Base-by-base conservation (phyloP, 2,797 vertebrate genomes). In the Coccyzus lansbergi region DNA sequence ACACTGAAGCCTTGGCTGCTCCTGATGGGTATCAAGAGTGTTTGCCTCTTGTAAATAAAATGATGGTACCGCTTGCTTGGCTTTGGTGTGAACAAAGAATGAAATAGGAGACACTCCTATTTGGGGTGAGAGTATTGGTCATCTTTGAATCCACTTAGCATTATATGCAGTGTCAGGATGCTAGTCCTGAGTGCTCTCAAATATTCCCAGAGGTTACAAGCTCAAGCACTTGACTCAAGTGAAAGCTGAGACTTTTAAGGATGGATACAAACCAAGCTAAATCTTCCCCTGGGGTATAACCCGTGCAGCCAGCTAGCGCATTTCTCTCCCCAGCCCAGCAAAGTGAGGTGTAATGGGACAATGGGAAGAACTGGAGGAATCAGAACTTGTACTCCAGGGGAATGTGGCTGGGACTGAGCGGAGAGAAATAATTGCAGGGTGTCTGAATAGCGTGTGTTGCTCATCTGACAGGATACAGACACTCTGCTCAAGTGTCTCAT, bases 171-270 rank as follows among this genome's bases (percentile, higher is more conserved):
- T 88, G 85, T 92, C 93, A 95, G 83, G 55, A 69, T 84, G 83
- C 80, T 82, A 87, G 85, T 82, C 77, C 91, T 96, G 95, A 96
- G 94, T 94, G 94, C 90, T 95, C 93, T 96, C 88, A 88, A 84
- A 94, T 94, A 90, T 90, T 93, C 90, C 74, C 91, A 90, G 91
- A 84, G 93, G 90, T 90, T 86, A 76, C 55, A 88, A 90, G 59
- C 77, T 86, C 93, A 88, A 94, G 63, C 80, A 92, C 94, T 95
- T 42, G 80, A 92, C 77, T 88, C 59, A 67, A 56, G 77, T 4
- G 6, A 91, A 72, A 95, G 86, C 74, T 59, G 70, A 92, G 83
- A 95, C 80, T 88, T 96, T 84, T 52, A 79, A 83, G 90, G 63
- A 25, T 67, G 88, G 80, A 84, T 92, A 91, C 74, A 91, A 93